These are phyloP conservation scores for Chrysina gloriosa DNA, from an alignment of 2,888 invertebrate genomes.

Conservation along the genomic window DNA sequence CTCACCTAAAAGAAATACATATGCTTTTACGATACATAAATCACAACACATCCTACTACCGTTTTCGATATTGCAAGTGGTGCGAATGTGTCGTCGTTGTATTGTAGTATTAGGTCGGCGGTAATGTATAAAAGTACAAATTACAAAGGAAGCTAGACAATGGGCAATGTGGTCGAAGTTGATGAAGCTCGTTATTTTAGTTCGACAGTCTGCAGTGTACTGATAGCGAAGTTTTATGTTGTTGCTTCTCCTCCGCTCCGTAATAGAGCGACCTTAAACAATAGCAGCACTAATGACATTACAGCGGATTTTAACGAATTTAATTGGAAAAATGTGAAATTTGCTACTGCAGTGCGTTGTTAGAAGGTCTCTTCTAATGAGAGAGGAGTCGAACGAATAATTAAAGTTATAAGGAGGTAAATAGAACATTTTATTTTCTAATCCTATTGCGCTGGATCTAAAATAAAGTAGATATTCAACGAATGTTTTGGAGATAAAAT, in stretches of 20 bases:
- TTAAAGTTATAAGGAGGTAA: too few species aligned
- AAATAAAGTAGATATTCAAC: too few species aligned
- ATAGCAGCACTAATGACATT: slow-evolving; percentile 5
- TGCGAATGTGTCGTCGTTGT: too few species aligned
- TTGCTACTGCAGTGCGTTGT: neutral
- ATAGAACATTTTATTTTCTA: too few species aligned
- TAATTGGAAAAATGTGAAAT: neutral
- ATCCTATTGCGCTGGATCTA: too few species aligned
- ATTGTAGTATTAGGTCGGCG: neutral
- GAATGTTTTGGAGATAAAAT: too few species aligned
- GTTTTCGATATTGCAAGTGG: neutral
- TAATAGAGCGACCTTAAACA: slow-evolving; percentile 3
- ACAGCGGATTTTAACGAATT: neutral
- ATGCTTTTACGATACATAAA: too few species aligned
- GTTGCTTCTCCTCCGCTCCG: neutral
- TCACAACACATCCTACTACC: too few species aligned
- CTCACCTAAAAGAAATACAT: too few species aligned
- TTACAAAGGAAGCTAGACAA: slow-evolving; percentile 51
- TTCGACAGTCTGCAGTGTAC: slow-evolving; percentile 50
- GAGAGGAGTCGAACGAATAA: too few species aligned
- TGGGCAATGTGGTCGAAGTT: slow-evolving; percentile 47
- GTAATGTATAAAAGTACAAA: slow-evolving; percentile 24
- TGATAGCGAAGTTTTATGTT: slow-evolving; percentile 44
- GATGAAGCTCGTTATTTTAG: slow-evolving; percentile 52
- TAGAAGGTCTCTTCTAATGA: too few species aligned